Evolutionary conservation across 2,797 vertebrate genomes (phyloP).

Genomic region (Brachymystax lenok): DNA sequence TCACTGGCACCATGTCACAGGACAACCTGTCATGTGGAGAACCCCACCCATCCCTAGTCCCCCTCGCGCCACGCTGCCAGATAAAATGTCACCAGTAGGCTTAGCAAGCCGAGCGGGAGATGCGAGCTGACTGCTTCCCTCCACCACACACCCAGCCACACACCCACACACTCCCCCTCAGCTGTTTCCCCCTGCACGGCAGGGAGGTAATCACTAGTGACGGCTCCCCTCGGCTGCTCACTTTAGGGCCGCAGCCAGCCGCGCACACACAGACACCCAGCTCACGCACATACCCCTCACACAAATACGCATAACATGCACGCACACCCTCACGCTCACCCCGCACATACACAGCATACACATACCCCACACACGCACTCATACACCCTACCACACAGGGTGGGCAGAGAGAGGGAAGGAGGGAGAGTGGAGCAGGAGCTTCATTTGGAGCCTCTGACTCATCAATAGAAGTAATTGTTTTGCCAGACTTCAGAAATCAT

Average conservation of each 20-base stretch:
- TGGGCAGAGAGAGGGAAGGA: not conserved
- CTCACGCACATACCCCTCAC: constrained; percentile 40
- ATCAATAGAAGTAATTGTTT: not conserved
- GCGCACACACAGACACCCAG: not conserved
- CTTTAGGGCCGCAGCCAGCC: constrained; percentile 86
- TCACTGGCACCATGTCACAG: constrained; percentile 71
- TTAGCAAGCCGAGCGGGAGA: constrained; percentile 87
- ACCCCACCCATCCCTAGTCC: not conserved
- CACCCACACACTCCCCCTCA: constrained; percentile 29
- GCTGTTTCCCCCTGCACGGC: constrained; percentile 83
- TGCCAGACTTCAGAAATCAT: no score
- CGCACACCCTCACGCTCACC: no score
- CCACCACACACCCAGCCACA: constrained; percentile 52
- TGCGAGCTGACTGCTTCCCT: constrained; percentile 86
- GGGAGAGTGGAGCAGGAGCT: not conserved
- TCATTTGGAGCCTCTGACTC: not conserved
- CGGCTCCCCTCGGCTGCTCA: constrained; percentile 86
- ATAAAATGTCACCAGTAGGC: constrained; percentile 89
- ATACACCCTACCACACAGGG: not conserved
- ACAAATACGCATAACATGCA: not conserved
- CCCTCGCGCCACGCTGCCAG: constrained; percentile 82
- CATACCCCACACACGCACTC: not conserved
- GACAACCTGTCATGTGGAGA: constrained; percentile 77
- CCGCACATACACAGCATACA: not conserved
- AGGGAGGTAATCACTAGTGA: constrained; percentile 85